These are phyloP conservation scores for Motacilla tschutschensis DNA, from an alignment of 2,113 vertebrate species.

Conservation along the genomic window DNA sequence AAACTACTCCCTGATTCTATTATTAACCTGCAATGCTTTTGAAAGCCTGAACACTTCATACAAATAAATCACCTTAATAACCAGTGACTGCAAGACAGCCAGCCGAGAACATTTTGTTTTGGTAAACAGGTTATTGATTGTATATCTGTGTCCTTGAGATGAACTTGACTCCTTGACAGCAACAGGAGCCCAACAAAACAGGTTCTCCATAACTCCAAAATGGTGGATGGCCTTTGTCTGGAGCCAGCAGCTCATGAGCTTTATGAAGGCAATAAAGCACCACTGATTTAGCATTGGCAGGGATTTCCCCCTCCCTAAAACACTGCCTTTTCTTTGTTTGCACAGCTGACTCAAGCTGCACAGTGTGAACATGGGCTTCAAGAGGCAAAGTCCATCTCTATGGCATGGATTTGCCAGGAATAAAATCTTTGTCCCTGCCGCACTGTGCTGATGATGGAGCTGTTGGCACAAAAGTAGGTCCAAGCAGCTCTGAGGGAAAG, in stretches of 20 bases:
- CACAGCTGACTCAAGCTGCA: neutral
- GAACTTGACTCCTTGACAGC: constrained; percentile 7
- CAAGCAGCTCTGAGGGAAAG: neutral
- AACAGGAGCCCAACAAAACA: neutral
- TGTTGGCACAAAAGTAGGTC: neutral
- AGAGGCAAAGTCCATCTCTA: neutral
- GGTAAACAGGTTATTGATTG: constrained; percentile 18
- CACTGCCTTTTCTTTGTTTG: neutral
- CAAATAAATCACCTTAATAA: constrained; percentile 30
- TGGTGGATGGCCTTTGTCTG: neutral
- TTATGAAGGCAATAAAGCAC: neutral
- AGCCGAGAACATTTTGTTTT: constrained; percentile 32
- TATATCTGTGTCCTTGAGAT: neutral
- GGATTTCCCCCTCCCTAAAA: neutral
- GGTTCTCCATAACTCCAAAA: neutral
- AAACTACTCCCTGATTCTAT: neutral
- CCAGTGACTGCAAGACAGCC: neutral
- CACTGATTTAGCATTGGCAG: neutral
- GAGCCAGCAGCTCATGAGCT: neutral
- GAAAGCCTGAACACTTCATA: neutral
- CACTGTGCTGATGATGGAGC: accelerated
- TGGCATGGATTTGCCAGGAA: neutral
- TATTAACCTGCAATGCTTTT: neutral
- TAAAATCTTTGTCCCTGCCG: neutral
- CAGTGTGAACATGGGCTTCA: accelerated